These are phyloP conservation scores for Drosophila mayri DNA, from an alignment of 1,140 invertebrate species.

Conservation along the genomic window DNA sequence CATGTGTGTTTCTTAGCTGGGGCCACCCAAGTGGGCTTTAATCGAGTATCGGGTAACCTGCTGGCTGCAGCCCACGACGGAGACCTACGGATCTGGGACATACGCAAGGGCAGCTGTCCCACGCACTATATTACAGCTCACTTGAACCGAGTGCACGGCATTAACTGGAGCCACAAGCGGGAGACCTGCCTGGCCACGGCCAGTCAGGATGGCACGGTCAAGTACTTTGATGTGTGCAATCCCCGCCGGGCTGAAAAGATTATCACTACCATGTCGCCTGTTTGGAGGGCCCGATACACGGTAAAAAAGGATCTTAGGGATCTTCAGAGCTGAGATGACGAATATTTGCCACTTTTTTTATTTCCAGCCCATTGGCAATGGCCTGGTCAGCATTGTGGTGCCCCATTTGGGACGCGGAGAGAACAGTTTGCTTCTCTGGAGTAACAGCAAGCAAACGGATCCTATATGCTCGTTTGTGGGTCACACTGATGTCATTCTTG, in stretches of 20 bases:
- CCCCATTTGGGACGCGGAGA: conserved; percentile 92
- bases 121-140: conserved; percentile 97
- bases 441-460: conserved; percentile 88
- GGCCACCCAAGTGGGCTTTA: conserved; percentile 97
- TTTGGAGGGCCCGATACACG: conserved; percentile 96
- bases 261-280: conserved; percentile 93
- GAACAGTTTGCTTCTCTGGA: conserved; percentile 94
- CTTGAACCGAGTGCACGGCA: conserved; percentile 95
- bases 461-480: conserved; percentile 95
- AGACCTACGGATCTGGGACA: conserved; percentile 98
- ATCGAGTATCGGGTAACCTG: conserved; percentile 92
- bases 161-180: conserved; percentile 96
- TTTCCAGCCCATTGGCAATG: conserved; percentile 94
- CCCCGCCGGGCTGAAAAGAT: conserved; percentile 92
- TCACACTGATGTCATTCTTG: conserved; percentile 96
- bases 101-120: conserved; percentile 93
- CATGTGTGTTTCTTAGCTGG: conserved; percentile 88
- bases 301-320: conserved; percentile 84
- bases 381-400: conserved; percentile 95
- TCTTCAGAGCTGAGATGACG: not conserved
- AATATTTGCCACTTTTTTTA: not conserved
- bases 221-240: conserved; percentile 96
- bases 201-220: conserved; percentile 97
- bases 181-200: conserved; percentile 96
- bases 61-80: conserved; percentile 98